Percentiles rank a stretch among this genome's conserved stretches.
These are phyloP conservation scores for Gastrophryne carolinensis DNA, from an alignment of 2,797 vertebrate species.

Conservation along the genomic window DNA sequence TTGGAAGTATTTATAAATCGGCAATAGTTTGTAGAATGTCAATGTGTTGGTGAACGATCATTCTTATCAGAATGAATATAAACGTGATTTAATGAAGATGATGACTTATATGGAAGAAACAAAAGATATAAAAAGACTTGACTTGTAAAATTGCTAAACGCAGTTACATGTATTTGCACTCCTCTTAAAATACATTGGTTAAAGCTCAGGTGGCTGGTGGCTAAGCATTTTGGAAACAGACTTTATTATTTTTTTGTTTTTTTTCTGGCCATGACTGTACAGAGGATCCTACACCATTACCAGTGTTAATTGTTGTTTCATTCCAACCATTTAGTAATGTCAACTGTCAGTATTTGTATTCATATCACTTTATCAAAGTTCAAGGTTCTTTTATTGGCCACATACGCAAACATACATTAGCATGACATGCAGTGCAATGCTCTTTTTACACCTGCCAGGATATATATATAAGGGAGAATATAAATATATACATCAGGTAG, in stretches of 20 bases:
- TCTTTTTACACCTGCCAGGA: no score
- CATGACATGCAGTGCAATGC: no score
- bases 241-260: background rate
- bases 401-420: no score
- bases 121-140: background rate
- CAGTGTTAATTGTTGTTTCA: background rate
- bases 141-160: background rate
- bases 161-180: conserved; percentile 30
- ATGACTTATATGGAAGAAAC: conserved; percentile 3
- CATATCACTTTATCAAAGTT: background rate
- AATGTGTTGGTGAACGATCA: conserved; percentile 47
- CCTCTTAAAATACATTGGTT: background rate
- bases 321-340: background rate
- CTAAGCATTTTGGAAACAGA: background rate
- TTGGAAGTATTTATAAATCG: conserved; percentile 50
- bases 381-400: no score
- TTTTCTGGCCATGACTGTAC: conserved; percentile 12
- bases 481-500: no score
- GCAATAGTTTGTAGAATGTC: conserved; percentile 51
- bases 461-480: no score
- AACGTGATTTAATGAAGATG: conserved; percentile 32
- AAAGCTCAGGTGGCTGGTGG: conserved; percentile 13
- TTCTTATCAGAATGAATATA: conserved; percentile 45
- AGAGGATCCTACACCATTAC: conserved; percentile 1
- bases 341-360: background rate